Evolutionary conservation across 2,888 invertebrate genomes (phyloP).

Genomic region (Hypomecis atomaria): DNA sequence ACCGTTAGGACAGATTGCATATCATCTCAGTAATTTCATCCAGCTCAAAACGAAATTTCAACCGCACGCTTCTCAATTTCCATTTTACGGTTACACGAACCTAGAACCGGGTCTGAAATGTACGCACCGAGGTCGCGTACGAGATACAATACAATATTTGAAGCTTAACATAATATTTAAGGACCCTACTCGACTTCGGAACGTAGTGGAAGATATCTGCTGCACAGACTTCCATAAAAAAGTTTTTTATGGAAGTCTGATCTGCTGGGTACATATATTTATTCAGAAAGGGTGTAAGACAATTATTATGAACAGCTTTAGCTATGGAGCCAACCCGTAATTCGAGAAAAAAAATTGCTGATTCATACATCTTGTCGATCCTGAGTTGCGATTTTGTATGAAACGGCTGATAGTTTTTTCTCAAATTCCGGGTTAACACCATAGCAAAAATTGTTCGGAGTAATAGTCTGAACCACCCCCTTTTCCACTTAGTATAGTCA

Average conservation of each 20-base stretch:
- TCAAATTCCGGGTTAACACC: background rate
- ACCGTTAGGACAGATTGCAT: slow-evolving; percentile 18
- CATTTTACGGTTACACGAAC: slow-evolving; percentile 31
- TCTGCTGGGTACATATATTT: slow-evolving; percentile 6
- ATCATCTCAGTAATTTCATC: slow-evolving; percentile 15
- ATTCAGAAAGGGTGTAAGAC: background rate
- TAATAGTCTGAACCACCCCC: no score
- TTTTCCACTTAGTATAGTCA: no score
- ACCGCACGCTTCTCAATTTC: slow-evolving; percentile 34
- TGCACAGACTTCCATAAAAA: no score
- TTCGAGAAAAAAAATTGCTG: no score
- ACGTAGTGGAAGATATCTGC: slow-evolving; percentile 30
- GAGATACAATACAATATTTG: slow-evolving; percentile 34
- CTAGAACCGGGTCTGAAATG: slow-evolving; percentile 26
- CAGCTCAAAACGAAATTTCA: slow-evolving; percentile 32
- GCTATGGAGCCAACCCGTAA: no score
- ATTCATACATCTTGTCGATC: no score
- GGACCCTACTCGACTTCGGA: slow-evolving; percentile 28
- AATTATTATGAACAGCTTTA: no score
- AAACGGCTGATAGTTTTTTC: no score
- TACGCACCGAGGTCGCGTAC: slow-evolving; percentile 23
- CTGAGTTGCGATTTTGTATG: no score
- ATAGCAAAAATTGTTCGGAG: background rate
- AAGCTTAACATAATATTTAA: slow-evolving; percentile 30
- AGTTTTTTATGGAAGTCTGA: no score